Evolutionary conservation across 2,888 invertebrate species (phyloP), one percentile per base, ranked within the genome.

Genomic region (Neoscelio sp.): DNA sequence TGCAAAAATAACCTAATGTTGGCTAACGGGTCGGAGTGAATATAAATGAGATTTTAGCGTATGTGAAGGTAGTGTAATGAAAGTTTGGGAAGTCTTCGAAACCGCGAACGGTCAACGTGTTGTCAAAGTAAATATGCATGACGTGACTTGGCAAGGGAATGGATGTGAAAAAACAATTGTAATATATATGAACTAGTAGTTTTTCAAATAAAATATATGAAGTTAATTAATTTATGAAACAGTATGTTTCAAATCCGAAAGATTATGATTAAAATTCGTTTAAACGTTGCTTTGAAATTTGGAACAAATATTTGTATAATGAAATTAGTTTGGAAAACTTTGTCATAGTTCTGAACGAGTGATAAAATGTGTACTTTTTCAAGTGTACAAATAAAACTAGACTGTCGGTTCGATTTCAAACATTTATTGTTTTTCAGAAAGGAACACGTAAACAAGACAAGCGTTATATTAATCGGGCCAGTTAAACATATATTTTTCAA

Each of bases 81-180:
- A 42, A 56, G 38, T 52, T 56, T 44, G 8, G 20, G 12, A 6
- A 33, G 30, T 28, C 18, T 60, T 30, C 18, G 7, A 12, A 58
- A 58, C 23, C 28, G 40, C 13, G n/a, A 30, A 13, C 30, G 44
- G 58, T 60, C 44, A 60, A 44, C 30, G 58, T 44, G 44, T 60
- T 44, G 28, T 60, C 44, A 44, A 60, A 44, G 28, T 60, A 42
- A 60, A 56, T 40, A 40, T n/a, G 15, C 13, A 40, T 18, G 40
- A 38, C 26, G 40, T 38, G 13, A 56, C 54, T 38, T 40, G 10
- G 26, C 3, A n/a, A 13, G 38, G 40, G 40, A 23, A 56, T 40
- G 13, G 17, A 40, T 56, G 13, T 40, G 28, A 40, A 40, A 26
- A 26, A 54, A 38, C 17, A 8, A 10, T 56, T 56, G 15, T 23